Percentiles rank a stretch among this genome's conserved stretches.
These are phyloP conservation scores for Clarias fuscus DNA, from an alignment of 2,797 vertebrate species.

Conservation along the genomic window DNA sequence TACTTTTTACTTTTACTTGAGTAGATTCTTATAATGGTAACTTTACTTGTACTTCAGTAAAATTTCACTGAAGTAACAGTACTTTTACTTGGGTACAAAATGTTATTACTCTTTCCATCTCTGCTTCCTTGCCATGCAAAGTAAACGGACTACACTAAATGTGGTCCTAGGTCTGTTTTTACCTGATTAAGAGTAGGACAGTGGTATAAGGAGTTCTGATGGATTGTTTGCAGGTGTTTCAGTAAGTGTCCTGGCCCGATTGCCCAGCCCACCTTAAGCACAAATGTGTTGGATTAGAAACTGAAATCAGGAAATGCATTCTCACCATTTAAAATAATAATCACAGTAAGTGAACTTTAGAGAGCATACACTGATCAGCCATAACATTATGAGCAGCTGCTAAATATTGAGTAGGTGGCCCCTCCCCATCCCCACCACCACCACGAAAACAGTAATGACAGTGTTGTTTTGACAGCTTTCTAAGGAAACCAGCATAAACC, in stretches of 20 bases:
- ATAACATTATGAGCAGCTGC: too few species aligned
- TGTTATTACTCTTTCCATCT: too few species aligned
- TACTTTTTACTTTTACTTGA: too few species aligned
- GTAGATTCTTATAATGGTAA: too few species aligned
- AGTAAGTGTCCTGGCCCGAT: constrained; percentile 78
- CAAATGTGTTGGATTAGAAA: neutral
- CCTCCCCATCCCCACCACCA: too few species aligned
- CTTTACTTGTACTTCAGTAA: too few species aligned
- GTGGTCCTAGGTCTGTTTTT: constrained; percentile 30
- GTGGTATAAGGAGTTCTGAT: constrained; percentile 89
- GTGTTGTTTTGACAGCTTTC: too few species aligned
- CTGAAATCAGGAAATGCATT: neutral
- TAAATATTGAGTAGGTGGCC: too few species aligned
- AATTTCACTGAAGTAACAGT: too few species aligned
- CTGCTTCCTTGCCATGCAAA: neutral
- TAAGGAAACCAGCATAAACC: too few species aligned
- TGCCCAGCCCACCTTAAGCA: constrained; percentile 88
- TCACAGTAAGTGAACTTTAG: neutral
- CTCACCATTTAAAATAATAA: neutral
- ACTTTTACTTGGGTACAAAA: too few species aligned
- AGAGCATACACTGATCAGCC: neutral
- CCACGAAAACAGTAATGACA: too few species aligned
- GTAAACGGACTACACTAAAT: neutral
- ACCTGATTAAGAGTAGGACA: constrained; percentile 91
- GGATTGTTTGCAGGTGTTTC: constrained; percentile 84